Base-by-base conservation (phyloP, 2,888 invertebrate genomes). In the Oscheius onirici region DNA sequence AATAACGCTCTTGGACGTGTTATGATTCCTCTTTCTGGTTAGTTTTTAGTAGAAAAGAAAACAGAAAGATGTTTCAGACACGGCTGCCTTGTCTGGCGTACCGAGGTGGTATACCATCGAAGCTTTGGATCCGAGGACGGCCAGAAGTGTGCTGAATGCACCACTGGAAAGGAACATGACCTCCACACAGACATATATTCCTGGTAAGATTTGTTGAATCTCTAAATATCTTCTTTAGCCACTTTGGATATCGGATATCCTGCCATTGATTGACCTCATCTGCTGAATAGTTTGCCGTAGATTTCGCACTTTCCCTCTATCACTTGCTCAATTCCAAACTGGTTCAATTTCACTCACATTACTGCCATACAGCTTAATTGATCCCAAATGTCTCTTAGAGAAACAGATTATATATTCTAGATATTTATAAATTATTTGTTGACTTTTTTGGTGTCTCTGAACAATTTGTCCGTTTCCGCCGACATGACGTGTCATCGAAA, bases 1-100 rank as follows among this genome's bases (percentile, higher is more conserved):
- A 90, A 91, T 78, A 90, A 90, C 75, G 90, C 91, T 77, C 88
- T 91, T 40, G 91, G 91, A 26, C 89, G 89, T 80, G 88, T 90
- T 41, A 83, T 88, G 44, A 81, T 90, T 17, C 88, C 88, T 67
- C 84, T 90, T n/a, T 86, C 88, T 78, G 89, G 90, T 90, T 74
- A 60, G 71, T 22, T 51, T 49, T 49, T 10, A 57, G 10, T 26
- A 22, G 17, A 2, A 3, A 10, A 10, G 17, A 15, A 46, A 3
- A 46, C 46, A 22, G 13, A 13, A 11, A 46, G n/a, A 46, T 46
- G 34, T 75, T 82, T 22, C 86, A 90, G 90, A 90, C 75, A 84
- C 88, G n/a, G 86, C 86, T 24, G 87, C 89, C 71, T 86, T 91
- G 71, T 90, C 90, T 82, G 90, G 90, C 85, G 88, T 90, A 71